These are phyloP conservation scores for Drosophila pandora DNA, from an alignment of 1,140 invertebrate genomes.

Conservation along the genomic window DNA sequence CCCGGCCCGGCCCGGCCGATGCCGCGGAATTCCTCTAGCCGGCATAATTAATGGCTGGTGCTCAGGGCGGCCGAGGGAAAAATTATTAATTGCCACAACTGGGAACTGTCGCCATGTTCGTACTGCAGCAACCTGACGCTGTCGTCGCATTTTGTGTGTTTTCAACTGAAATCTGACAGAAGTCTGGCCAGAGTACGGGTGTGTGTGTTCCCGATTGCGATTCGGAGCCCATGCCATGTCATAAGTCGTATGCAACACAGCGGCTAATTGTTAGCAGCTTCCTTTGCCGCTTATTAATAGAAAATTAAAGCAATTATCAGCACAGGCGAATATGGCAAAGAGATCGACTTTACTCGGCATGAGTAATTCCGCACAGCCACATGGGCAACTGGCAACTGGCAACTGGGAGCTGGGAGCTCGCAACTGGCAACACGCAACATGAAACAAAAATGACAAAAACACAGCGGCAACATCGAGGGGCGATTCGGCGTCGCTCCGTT, in stretches of 20 bases:
- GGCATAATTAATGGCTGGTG: slow-evolving; percentile 76
- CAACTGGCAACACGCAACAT: slow-evolving; percentile 43
- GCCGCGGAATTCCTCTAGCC: slow-evolving; percentile 40
- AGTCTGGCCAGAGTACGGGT: slow-evolving; percentile 22
- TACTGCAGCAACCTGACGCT: slow-evolving; percentile 63
- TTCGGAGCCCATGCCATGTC: slow-evolving; percentile 49
- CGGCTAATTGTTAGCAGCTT: slow-evolving; percentile 82
- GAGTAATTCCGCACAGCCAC: slow-evolving; percentile 70
- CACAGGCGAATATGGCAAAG: slow-evolving; percentile 64
- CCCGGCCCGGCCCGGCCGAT: background rate
- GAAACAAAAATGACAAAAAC: slow-evolving; percentile 51
- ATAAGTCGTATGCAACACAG: slow-evolving; percentile 78
- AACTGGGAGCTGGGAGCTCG: background rate
- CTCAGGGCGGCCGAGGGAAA: slow-evolving; percentile 46
- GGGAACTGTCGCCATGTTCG: slow-evolving; percentile 81
- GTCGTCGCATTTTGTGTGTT: slow-evolving; percentile 67
- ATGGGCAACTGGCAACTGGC: slow-evolving; percentile 34
- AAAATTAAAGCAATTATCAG: slow-evolving; percentile 83
- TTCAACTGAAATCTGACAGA: slow-evolving; percentile 63
- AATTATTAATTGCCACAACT: slow-evolving; percentile 83
- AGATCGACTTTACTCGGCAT: slow-evolving; percentile 69
- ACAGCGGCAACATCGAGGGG: slow-evolving; percentile 31
- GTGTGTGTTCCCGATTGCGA: background rate
- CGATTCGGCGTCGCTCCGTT: slow-evolving; percentile 62
- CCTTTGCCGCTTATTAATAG: slow-evolving; percentile 75